Conservation (phyloP, 2,797 vertebrate genomes). For the Hemitrygon akajei region DNA sequence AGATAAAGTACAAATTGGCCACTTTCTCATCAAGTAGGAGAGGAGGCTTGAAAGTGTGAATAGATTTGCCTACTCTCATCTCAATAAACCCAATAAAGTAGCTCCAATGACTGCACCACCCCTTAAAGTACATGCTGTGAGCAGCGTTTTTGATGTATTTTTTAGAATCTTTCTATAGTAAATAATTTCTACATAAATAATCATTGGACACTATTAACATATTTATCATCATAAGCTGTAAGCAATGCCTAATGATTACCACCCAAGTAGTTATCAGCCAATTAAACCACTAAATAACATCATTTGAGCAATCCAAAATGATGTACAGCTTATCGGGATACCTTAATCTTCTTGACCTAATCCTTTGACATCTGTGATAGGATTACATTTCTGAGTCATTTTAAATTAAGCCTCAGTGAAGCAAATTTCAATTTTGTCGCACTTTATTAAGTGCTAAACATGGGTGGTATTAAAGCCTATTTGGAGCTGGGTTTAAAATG, state of each 20-base stretch:
- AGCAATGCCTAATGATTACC: neutral
- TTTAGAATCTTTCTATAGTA: neutral
- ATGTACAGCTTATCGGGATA: neutral
- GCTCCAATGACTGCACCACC: neutral
- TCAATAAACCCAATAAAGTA: neutral
- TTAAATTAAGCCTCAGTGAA: neutral
- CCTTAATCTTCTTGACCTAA: neutral
- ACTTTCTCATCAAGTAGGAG: neutral
- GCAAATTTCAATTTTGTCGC: neutral
- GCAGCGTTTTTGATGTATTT: neutral
- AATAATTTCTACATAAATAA: neutral
- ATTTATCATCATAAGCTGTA: neutral
- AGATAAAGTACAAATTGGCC: neutral
- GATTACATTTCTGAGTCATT: conserved; percentile 8
- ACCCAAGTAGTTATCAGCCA: conserved; percentile 5
- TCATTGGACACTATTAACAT: neutral
- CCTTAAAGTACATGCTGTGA: neutral
- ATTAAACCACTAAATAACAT: neutral
- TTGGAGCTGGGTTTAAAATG: conserved; percentile 8
- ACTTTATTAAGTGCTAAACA: neutral
- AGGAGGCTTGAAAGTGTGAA: neutral
- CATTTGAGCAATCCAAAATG: neutral
- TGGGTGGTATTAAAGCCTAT: neutral
- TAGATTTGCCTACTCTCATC: neutral
- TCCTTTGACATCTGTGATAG: neutral